These are phyloP conservation scores for Pogonus chalceus DNA, from an alignment of 1,140 invertebrate species.

Conservation along the genomic window DNA sequence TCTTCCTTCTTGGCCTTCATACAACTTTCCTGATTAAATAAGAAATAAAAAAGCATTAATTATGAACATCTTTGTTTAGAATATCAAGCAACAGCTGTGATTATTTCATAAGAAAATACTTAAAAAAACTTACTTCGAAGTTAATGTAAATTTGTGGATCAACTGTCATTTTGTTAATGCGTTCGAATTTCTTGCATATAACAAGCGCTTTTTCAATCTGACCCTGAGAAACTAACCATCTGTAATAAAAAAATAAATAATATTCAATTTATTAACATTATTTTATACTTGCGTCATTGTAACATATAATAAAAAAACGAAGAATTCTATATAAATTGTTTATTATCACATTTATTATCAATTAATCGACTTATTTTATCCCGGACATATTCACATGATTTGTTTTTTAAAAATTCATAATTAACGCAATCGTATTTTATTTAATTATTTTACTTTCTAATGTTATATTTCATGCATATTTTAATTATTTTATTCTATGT, in stretches of 20 bases:
- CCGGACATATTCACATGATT: too few relatives aligned
- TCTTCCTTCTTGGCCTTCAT: constrained; percentile 53
- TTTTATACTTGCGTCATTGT: too few relatives aligned
- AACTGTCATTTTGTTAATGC: constrained; percentile 64
- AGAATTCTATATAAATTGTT: neutral
- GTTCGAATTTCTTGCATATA: constrained; percentile 70
- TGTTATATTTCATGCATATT: too few relatives aligned
- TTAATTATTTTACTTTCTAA: too few relatives aligned
- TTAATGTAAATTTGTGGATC: constrained; percentile 58
- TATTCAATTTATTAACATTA: too few relatives aligned
- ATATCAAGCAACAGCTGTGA: constrained; percentile 1
- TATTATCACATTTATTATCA: constrained; percentile 7
- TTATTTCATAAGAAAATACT: neutral
- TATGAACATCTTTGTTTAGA: neutral
- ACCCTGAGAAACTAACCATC: constrained; percentile 75
- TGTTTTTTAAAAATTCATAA: too few relatives aligned
- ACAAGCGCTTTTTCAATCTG: constrained; percentile 62
- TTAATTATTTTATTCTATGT: too few relatives aligned
- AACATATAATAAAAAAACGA: too few relatives aligned
- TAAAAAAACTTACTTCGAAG: constrained; percentile 46
- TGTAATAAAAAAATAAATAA: constrained; percentile 32
- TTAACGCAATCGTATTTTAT: too few relatives aligned
- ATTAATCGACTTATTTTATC: too few relatives aligned
- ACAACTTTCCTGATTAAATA: constrained; percentile 50
- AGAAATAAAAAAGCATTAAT: constrained; percentile 9